Base-by-base conservation (phyloP, 2,888 invertebrate genomes). In the Corbicula japonica region DNA sequence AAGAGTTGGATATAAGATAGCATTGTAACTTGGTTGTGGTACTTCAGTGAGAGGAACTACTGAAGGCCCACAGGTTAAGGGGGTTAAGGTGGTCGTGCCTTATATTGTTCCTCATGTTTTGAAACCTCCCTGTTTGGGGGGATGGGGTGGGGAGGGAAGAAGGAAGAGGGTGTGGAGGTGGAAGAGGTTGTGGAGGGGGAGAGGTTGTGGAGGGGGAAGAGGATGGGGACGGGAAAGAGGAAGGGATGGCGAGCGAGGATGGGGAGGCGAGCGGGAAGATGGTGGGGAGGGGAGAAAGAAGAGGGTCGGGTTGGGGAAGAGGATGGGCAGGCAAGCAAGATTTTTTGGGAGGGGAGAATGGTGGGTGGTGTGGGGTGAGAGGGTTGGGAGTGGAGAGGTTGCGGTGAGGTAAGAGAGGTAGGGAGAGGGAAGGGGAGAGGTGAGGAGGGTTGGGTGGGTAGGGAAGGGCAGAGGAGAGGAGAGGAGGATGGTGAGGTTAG, bases 401-500 rank as follows among this genome's bases (percentile, higher is more conserved):
- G 18, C 12, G 41, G 41, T 10, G 18, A 15, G 41, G 41, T 10
- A 41, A 15, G 41, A 15, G 41, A 41, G 41, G 41, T 10, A 15
- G 18, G 41, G 41, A 15, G 41, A 41, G 41, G 41, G 41, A 15
- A 41, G 41, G 34, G 35, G 34, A 46, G 26, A 41, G 32, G 38
- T 26, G 30, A 23, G 60, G n/a, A 28, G 50, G 21, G 50, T 10
- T 18, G 41, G 21, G 71, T 38, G 35, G 21, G 21, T 21, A 38
- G 30, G 12, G 62, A 52, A 32, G 34, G 32, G 30, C 52, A 38
- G 44, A 21, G 34, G 21, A 28, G 30, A 32, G 60, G 28, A 48
- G 44, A 61, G 28, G 41, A 23, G 30, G 21, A 2, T 35, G 62
- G 69, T 54, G 44, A 4, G 30, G 46, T 10, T 44, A 38, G 56